phyloP scores from a whole-genome alignment of 53 echinoderm and acorn worm genomes.

The Stichopus horrens region DNA sequence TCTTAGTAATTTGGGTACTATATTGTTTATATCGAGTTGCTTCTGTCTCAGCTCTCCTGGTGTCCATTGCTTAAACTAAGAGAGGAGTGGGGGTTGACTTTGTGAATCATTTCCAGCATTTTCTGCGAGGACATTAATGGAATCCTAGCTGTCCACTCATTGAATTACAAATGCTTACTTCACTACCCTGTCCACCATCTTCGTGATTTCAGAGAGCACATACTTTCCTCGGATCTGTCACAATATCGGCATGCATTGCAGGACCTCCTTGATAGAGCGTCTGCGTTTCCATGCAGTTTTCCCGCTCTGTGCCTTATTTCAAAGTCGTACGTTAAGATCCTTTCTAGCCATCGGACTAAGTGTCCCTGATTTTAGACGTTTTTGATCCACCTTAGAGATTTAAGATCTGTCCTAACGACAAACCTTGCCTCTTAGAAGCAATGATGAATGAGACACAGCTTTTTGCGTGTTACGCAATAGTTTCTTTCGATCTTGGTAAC shows the following conservation, averaged over 20 bases:
- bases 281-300: not conserved
- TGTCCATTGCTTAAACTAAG: no score
- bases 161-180: not conserved
- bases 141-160: no score
- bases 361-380: constrained; percentile 52
- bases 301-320: constrained; percentile 42
- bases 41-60: no score
- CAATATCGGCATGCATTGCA: no score
- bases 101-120: no score
- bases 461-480: constrained; percentile 55
- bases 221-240: no score
- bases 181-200: not conserved
- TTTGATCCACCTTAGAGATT: constrained; percentile 15
- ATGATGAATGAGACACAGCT: constrained; percentile 45
- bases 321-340: constrained; percentile 35
- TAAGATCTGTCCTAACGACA: not conserved
- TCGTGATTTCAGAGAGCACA: not conserved
- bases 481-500: constrained; percentile 30
- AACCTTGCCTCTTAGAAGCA: constrained; percentile 51
- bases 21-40: no score
- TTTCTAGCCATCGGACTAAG: constrained; percentile 51
- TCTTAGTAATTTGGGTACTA: no score
- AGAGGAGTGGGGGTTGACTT: no score
- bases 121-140: no score
- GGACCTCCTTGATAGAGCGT: constrained; percentile 28